Evolutionary conservation across 2,113 vertebrate genomes (phyloP).

Genomic region (Leptobrachium ailaonicum): DNA sequence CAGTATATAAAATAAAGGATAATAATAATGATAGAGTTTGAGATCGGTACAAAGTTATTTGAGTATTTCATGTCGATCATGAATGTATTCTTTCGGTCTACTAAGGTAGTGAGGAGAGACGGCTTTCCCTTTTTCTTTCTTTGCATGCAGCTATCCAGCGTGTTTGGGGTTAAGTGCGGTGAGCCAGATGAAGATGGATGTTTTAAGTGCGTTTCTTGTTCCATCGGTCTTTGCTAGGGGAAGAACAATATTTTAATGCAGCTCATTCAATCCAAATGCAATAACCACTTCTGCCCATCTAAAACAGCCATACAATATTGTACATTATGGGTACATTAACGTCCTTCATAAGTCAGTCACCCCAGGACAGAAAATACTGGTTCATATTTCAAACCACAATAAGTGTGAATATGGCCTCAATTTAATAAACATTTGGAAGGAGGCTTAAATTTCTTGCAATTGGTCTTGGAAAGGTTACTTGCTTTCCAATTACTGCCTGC

Average conservation of each 20-base stretch:
- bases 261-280: conserved; percentile 89
- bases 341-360: conserved; percentile 84
- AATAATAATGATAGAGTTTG: no score
- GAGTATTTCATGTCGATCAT: no score
- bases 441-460: conserved; percentile 91
- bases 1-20: no score
- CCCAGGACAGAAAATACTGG: conserved; percentile 92
- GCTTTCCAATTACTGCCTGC: conserved; percentile 88
- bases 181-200: conserved; percentile 63
- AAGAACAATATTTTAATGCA: conserved; percentile 81
- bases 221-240: conserved; percentile 76
- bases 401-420: conserved; percentile 95
- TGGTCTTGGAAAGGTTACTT: conserved; percentile 82
- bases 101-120: no score
- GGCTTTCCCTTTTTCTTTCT: no score
- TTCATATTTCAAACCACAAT: conserved; percentile 87
- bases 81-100: no score
- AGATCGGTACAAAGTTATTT: no score
- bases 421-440: conserved; percentile 97
- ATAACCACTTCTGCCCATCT: conserved; percentile 87
- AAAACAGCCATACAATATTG: conserved; percentile 83
- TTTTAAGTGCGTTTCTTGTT: conserved; percentile 78
- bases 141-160: neutral
- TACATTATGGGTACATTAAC: conserved; percentile 87
- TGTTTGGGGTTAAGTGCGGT: conserved; percentile 40